These are phyloP conservation scores for Oxyruncus cristatus DNA, from an alignment of 2,113 vertebrate genomes.

Conservation along the genomic window DNA sequence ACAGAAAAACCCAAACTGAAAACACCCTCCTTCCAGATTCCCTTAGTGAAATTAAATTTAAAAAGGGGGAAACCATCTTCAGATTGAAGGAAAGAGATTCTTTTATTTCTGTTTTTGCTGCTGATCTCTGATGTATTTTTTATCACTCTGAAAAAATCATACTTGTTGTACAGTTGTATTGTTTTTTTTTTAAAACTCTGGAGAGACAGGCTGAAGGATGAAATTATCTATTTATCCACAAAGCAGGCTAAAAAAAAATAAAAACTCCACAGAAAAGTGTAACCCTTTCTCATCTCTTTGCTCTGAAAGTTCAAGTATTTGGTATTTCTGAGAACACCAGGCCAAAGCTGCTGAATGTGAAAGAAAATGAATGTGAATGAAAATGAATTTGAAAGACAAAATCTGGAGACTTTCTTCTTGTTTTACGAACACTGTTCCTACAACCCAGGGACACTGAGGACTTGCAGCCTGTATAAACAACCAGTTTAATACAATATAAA, in stretches of 20 bases:
- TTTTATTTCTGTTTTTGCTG: neutral
- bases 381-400: neutral
- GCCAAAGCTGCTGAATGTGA: neutral
- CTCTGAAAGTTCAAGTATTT: neutral
- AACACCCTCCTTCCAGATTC: neutral
- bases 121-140: slow-evolving; percentile 1
- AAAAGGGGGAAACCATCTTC: neutral
- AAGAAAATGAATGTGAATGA: too few species aligned
- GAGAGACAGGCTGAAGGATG: neutral
- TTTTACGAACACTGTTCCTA: neutral
- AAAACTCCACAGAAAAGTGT: neutral
- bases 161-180: neutral
- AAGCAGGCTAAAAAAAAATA: neutral
- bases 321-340: neutral
- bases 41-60: neutral
- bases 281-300: neutral
- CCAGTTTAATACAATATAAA: neutral
- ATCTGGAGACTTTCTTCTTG: neutral
- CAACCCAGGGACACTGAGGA: neutral
- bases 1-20: neutral
- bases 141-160: neutral
- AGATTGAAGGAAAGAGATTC: neutral
- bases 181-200: slow-evolving; percentile 18
- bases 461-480: neutral
- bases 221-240: neutral